Percentiles rank a stretch among this genome's conserved stretches.
These are phyloP conservation scores for Rhimphoctona megacephalus DNA, from an alignment of 2,888 invertebrate genomes.

Conservation along the genomic window DNA sequence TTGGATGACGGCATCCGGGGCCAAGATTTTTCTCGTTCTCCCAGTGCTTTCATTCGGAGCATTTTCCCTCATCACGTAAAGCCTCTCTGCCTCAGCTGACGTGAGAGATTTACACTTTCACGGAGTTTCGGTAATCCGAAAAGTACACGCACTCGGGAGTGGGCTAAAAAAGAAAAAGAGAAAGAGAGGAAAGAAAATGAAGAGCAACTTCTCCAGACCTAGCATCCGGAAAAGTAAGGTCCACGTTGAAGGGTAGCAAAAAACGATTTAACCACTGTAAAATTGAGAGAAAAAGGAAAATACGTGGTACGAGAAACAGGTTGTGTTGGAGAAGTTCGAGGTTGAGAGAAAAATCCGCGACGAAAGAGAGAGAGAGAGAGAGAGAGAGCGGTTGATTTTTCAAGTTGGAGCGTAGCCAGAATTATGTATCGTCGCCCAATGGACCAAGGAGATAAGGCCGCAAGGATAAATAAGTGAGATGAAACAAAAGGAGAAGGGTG, in stretches of 20 bases:
- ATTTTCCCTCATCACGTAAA: constrained; percentile 57
- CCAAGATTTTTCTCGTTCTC: constrained; percentile 55
- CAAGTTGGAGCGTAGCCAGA: constrained; percentile 80
- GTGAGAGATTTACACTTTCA: constrained; percentile 64
- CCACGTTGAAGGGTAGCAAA: constrained; percentile 12
- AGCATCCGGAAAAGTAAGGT: constrained; percentile 43
- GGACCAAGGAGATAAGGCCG: constrained; percentile 74
- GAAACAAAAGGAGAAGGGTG: constrained; percentile 49
- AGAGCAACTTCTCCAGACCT: constrained; percentile 39
- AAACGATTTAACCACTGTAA: constrained; percentile 19
- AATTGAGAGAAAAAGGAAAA: constrained; percentile 46
- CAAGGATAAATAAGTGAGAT: constrained; percentile 61
- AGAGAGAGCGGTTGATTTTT: constrained; percentile 77
- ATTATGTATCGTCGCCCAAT: constrained; percentile 80
- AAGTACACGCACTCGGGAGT: constrained; percentile 45
- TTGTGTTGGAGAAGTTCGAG: constrained; percentile 24
- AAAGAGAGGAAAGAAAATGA: constrained; percentile 2
- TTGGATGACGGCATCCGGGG: constrained; percentile 35
- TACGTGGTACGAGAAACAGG: constrained; percentile 23
- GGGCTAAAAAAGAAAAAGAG: not conserved
- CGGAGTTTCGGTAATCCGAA: constrained; percentile 56
- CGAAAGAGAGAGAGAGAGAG: constrained; percentile 33
- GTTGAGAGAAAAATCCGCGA: constrained; percentile 21
- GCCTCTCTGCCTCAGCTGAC: constrained; percentile 56
- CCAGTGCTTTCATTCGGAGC: constrained; percentile 24